Conservation (phyloP, 1,140 invertebrate species). For the Drosophila sturtevanti region DNA sequence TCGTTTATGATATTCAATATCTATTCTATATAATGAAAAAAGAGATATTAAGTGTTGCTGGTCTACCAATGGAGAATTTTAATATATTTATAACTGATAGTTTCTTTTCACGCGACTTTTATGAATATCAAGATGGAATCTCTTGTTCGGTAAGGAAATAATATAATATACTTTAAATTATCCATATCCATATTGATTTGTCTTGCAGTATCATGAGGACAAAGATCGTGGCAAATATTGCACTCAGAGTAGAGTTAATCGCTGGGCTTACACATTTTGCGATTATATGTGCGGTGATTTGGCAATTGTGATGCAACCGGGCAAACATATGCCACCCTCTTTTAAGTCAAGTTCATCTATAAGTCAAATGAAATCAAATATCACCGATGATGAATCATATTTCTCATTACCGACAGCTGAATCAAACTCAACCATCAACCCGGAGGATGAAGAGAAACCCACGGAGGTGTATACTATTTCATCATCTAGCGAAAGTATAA, state of each 20-base stretch:
- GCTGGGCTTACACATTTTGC: conserved; percentile 67
- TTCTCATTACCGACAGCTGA: not conserved
- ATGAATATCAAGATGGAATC: conserved; percentile 58
- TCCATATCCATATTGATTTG: not conserved
- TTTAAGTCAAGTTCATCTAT: not conserved
- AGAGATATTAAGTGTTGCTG: conserved; percentile 40
- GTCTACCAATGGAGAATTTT: conserved; percentile 19
- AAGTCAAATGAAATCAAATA: not conserved
- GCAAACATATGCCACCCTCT: conserved; percentile 52
- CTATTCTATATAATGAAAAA: conserved; percentile 64
- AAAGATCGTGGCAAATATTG: conserved; percentile 67
- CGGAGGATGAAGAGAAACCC: not conserved
- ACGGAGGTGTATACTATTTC: not conserved
- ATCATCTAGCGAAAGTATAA: not conserved
- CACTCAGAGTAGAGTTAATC: conserved; percentile 56
- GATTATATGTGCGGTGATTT: conserved; percentile 71
- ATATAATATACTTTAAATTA: too few species aligned
- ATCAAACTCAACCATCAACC: not conserved
- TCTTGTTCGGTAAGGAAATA: conserved; percentile 57
- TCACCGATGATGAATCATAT: conserved; percentile 18
- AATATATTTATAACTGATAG: conserved; percentile 49
- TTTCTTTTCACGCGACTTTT: conserved; percentile 55
- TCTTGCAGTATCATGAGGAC: conserved; percentile 61
- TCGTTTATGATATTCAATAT: conserved; percentile 64
- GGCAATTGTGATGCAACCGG: conserved; percentile 51